Percentiles rank a stretch among this genome's conserved stretches.
phyloP scores from a whole-genome alignment of 2,797 vertebrate genomes.

The Amblyraja radiata region DNA sequence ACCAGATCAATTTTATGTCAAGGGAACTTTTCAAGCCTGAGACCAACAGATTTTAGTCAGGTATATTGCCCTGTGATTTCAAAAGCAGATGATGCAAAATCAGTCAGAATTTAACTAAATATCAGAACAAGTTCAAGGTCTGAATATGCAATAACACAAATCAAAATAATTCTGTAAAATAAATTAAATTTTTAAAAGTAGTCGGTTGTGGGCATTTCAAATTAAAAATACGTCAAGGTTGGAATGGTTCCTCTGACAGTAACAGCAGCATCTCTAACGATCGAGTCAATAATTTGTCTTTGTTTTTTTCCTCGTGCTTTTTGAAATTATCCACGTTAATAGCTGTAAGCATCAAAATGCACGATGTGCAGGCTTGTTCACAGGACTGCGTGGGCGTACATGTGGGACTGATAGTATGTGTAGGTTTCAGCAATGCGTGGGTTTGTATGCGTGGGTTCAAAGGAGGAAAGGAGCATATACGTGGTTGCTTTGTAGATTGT shows the following conservation, averaged over 20 bases:
- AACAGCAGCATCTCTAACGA: background rate
- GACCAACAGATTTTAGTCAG: background rate
- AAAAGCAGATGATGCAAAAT: background rate
- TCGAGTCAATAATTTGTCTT: background rate
- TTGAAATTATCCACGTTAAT: background rate
- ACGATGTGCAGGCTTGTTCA: background rate
- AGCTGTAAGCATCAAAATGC: constrained; percentile 6
- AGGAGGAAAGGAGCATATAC: background rate
- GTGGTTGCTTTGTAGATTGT: constrained; percentile 4
- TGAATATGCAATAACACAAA: background rate
- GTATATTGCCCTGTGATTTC: background rate
- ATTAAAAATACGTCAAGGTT: background rate
- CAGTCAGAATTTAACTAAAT: background rate
- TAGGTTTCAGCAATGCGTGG: constrained; percentile 11
- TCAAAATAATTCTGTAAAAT: background rate
- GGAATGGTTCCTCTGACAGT: background rate
- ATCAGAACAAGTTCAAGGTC: background rate
- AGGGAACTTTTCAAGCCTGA: background rate
- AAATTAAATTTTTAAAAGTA: background rate
- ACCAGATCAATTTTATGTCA: background rate
- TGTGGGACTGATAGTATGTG: constrained; percentile 20
- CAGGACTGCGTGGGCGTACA: constrained; percentile 13
- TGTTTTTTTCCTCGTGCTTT: background rate
- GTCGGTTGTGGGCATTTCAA: background rate
- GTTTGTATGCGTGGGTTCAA: constrained; percentile 31